phyloP scores from a whole-genome alignment of 1,140 invertebrate genomes.

The Geopemphigus sp. region DNA sequence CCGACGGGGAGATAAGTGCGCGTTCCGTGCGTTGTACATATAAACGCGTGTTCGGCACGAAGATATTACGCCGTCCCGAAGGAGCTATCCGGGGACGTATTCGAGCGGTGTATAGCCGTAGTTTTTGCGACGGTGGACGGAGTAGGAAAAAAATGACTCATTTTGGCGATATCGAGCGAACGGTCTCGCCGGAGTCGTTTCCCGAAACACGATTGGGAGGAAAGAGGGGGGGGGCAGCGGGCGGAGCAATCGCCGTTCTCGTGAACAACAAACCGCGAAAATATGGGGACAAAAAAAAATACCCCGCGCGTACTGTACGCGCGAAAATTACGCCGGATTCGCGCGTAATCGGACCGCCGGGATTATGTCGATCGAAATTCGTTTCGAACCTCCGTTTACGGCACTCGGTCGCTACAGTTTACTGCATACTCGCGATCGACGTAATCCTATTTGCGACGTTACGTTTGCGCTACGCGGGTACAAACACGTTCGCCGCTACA shows the following conservation, averaged over 20 bases:
- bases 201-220: background rate
- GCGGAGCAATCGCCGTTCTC: no score
- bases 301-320: background rate
- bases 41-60: background rate
- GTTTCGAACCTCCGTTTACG: background rate
- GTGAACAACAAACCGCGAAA: background rate
- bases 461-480: no score
- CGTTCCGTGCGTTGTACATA: background rate
- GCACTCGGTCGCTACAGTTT: background rate
- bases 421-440: no score
- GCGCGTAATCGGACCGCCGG: slow-evolving; percentile 7
- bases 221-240: no score
- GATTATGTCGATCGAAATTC: background rate
- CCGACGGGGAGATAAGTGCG: background rate
- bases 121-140: background rate
- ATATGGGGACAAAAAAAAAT: background rate
- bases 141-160: slow-evolving; percentile 25
- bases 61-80: background rate
- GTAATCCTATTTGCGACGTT: background rate
- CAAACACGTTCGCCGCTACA: no score
- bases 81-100: slow-evolving; percentile 9
- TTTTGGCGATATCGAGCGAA: slow-evolving; percentile 4
- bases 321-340: background rate
- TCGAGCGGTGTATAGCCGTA: background rate
- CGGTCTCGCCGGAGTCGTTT: slow-evolving; percentile 41